Evolutionary conservation across 2,888 invertebrate species (phyloP).

Genomic region (Pogonocherus hispidulus): DNA sequence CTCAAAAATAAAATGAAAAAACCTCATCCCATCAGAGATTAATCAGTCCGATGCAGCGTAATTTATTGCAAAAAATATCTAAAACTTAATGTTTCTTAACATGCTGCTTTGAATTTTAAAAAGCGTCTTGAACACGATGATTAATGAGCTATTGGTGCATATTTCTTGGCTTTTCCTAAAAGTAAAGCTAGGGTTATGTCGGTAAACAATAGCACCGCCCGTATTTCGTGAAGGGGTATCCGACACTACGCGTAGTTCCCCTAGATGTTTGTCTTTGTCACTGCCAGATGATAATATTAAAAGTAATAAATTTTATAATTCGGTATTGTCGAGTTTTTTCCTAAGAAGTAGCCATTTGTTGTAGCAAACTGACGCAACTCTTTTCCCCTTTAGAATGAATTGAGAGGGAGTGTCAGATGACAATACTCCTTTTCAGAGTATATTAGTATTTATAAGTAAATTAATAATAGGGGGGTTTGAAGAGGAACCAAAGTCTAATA

Average conservation of each 20-base stretch:
- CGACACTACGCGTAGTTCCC: slow-evolving; percentile 3
- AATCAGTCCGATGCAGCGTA: background rate
- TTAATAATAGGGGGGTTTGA: background rate
- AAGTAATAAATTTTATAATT: slow-evolving; percentile 34
- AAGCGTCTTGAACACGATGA: slow-evolving; percentile 7
- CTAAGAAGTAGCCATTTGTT: slow-evolving; percentile 3
- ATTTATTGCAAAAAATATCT: background rate
- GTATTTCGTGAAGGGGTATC: slow-evolving; percentile 19
- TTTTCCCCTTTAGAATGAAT: background rate
- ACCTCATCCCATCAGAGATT: too few species aligned
- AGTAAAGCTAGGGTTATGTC: slow-evolving; percentile 23
- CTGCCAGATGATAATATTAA: slow-evolving; percentile 34
- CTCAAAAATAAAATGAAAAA: too few species aligned
- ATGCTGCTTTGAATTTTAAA: slow-evolving; percentile 8
- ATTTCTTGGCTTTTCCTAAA: slow-evolving; percentile 24
- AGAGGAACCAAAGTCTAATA: background rate
- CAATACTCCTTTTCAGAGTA: background rate
- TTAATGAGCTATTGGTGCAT: slow-evolving; percentile 23
- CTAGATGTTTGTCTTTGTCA: slow-evolving; percentile 33
- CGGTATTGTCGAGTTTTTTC: slow-evolving; percentile 21
- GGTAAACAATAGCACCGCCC: slow-evolving; percentile 19
- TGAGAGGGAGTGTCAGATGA: background rate
- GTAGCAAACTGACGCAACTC: background rate
- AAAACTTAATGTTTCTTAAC: slow-evolving; percentile 1
- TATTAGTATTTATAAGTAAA: background rate